Percentiles rank a stretch among this genome's conserved stretches.
Conservation (phyloP, 2,888 invertebrate species). For the Boloria euphrosyne region DNA sequence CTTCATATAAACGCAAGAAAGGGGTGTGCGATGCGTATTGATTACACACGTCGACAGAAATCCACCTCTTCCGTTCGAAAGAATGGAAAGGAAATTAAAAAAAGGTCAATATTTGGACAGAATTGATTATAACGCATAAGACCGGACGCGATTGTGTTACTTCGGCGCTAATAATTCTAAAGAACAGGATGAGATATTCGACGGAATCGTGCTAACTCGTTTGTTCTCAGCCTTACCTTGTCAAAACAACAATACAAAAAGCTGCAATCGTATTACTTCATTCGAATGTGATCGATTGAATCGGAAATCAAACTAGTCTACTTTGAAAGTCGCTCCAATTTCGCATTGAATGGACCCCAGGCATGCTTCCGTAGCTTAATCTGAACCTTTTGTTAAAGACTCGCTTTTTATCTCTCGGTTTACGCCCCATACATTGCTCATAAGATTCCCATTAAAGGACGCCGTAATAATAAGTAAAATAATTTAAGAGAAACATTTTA, state of each 20-base stretch:
- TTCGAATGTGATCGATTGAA: slow-evolving; percentile 60
- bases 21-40: slow-evolving; percentile 62
- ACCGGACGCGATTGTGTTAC: slow-evolving; percentile 70
- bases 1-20: slow-evolving; percentile 45
- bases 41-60: slow-evolving; percentile 63
- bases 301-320: slow-evolving; percentile 64
- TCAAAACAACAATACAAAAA: slow-evolving; percentile 60
- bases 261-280: slow-evolving; percentile 48
- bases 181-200: slow-evolving; percentile 77
- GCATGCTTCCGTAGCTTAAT: slow-evolving; percentile 57
- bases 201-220: slow-evolving; percentile 72
- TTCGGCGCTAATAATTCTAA: slow-evolving; percentile 66
- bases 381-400: slow-evolving; percentile 34
- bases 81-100: slow-evolving; percentile 69
- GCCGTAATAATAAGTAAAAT: background rate
- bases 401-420: slow-evolving; percentile 22
- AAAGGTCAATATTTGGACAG: slow-evolving; percentile 80
- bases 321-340: slow-evolving; percentile 53
- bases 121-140: slow-evolving; percentile 68
- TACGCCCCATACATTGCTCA: slow-evolving; percentile 5
- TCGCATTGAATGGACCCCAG: slow-evolving; percentile 57
- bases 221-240: slow-evolving; percentile 63
- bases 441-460: slow-evolving; percentile 13
- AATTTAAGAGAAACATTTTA: background rate
- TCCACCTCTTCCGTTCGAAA: slow-evolving; percentile 65